Base-by-base conservation (phyloP, 2,888 invertebrate genomes). In the Carcina quercana region DNA sequence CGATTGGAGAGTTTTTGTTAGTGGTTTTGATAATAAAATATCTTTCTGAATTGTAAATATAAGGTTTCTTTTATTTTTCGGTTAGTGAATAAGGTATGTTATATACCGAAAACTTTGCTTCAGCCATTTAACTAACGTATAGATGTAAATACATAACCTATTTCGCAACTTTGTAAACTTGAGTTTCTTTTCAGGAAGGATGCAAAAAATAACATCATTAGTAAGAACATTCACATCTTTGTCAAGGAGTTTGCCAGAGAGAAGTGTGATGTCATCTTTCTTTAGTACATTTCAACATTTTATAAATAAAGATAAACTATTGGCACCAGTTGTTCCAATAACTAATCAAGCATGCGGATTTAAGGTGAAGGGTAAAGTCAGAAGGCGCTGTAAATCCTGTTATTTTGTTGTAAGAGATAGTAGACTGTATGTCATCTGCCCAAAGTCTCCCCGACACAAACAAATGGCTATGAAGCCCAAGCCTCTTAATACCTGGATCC, bases 381-480 rank as follows among this genome's bases (percentile, higher is more conserved):
- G 83, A 35, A 84, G 88, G 32, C 87, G 95, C 22, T 96, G 96
- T 58, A 90, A 89, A 64, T 90, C 91, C 52, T 96, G 96, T 59
- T 92, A 90, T 52, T 86, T 91, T 53, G 89, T 92, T 7, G 75
- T 86, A 25, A 74, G 91, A 34, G 85, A 92, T 48, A 87, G 90
- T 45, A 86, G 92, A 36, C 58, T 88, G 47, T 91, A 88, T 64
- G 88, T 93, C 24, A 87, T 92, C 44, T 96, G 95, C 49, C 89
- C 89, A 33, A 89, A 89, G 15, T 88, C 88, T 57, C 90, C 90
- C 13, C 86, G 94, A 20, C 95, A 96, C 59, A 95, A 95, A 58
- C 94, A 94, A 71, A 91, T 90, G 88, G 73, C 88, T 10, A 89
- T 90, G 84, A 86, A 87, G 35, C 86, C 88, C 35, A 86, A 87